Percentiles rank a stretch among this genome's conserved stretches.
Conservation (phyloP, 2,888 invertebrate genomes). For the Gandaritis pyraliata region DNA sequence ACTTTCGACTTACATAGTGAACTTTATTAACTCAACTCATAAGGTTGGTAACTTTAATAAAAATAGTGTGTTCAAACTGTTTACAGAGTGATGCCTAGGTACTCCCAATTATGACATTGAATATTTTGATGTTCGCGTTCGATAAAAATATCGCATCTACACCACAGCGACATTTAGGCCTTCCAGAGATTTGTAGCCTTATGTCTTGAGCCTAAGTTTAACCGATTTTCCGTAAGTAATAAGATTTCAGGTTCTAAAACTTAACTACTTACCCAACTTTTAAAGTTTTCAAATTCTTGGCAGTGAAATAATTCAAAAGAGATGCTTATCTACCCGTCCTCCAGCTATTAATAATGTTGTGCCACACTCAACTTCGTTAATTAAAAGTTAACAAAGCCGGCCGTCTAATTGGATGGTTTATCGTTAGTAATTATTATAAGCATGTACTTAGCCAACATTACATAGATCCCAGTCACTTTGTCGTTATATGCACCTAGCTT, state of each 20-base stretch:
- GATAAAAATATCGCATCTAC: no score
- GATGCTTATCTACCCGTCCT: slow-evolving; percentile 35
- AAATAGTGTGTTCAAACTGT: no score
- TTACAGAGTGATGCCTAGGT: background rate
- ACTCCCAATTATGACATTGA: background rate
- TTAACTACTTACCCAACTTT: slow-evolving; percentile 4
- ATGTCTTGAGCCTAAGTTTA: no score
- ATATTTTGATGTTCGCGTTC: no score
- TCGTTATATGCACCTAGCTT: background rate
- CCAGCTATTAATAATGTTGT: slow-evolving; percentile 47
- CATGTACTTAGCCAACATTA: background rate
- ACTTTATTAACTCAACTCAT: no score
- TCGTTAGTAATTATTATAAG: slow-evolving; percentile 42
- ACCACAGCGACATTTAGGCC: no score
- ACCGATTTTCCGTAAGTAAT: no score
- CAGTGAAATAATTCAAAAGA: slow-evolving; percentile 23
- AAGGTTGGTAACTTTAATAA: no score
- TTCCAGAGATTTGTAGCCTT: no score
- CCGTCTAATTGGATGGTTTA: slow-evolving; percentile 65
- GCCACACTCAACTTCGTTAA: slow-evolving; percentile 59
- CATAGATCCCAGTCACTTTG: background rate
- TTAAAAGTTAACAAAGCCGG: slow-evolving; percentile 68
- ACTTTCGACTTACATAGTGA: no score
- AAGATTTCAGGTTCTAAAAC: background rate
- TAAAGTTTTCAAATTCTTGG: slow-evolving; percentile 28